Evolutionary conservation across 2,888 invertebrate genomes (phyloP), one percentile per base, ranked within the genome.

Genomic region (Watsonalla cultraria): DNA sequence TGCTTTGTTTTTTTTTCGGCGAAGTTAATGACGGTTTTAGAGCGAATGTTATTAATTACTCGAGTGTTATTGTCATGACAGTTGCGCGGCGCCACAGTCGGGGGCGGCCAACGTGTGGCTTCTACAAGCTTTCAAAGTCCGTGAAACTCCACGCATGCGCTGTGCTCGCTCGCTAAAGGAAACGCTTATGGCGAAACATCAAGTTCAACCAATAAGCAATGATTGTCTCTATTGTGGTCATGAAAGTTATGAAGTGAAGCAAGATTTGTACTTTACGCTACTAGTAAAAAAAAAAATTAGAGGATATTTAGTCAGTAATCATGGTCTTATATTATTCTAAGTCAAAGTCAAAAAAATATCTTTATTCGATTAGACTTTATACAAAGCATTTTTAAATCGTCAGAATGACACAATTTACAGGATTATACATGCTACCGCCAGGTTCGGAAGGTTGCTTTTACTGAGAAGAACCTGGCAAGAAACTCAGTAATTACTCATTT

Each of bases 131-230:
- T 68, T 66, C 65, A 64, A 65, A 69, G 64, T 66, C 62, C 64
- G 56, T 56, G 62, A 62, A 54, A 55, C 57, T 66, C 50, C 62
- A 65, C 84, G 81, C 84, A 80, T 77, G 84, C 82, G 79, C 65
- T 42, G 55, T 56, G 47, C 45, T 7, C 46, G 51, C 45, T 50
- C 53, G 59, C 62, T 54, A 57, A 63, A 53, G 53, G 54, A 64
- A 61, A 54, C 45, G 61, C 53, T 64, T 63, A 59, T 60, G 60
- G 56, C 58, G 59, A 59, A 61, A 64, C 60, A 64, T 56, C 57
- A 63, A 42, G 9, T 42, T 42, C 11, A 8, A 42, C 5, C 42
- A 42, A 42, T 42, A 7, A 42, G 42, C 11, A 42, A 42, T 42
- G 5, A 42, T 42, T 42, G 11, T 42, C 4, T 11, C 11, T 11